A percentile compares a stretch with the other conserved stretches of the same genome.
Conservation (phyloP, 2,113 vertebrate genomes). For the Arvicanthis niloticus region DNA sequence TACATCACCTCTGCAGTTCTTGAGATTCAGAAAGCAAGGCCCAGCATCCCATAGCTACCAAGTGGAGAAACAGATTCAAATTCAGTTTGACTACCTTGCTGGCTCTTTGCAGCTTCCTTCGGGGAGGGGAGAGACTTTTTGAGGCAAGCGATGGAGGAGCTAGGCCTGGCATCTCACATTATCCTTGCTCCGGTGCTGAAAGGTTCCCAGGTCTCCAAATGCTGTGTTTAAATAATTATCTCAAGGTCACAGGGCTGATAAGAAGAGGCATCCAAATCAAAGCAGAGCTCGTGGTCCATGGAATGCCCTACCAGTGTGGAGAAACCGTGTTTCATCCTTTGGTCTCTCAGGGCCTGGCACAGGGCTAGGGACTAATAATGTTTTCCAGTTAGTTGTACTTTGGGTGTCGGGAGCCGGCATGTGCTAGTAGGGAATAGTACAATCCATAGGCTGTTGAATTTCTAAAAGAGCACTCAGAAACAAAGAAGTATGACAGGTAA, state of each 20-base stretch:
- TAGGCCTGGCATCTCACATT: not conserved
- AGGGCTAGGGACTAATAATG: not conserved
- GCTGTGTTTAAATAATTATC: conserved; percentile 17
- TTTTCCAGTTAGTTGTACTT: not conserved
- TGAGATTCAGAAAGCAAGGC: not conserved
- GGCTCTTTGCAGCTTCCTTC: not conserved
- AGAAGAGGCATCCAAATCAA: conserved; percentile 1
- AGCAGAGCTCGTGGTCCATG: not conserved
- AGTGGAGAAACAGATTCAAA: not conserved
- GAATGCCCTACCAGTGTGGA: not conserved
- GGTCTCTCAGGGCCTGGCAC: not conserved
- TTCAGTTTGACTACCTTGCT: not conserved
- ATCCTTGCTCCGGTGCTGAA: not conserved
- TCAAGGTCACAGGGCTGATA: not conserved
- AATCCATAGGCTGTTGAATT: not conserved
- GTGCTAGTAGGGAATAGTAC: not conserved
- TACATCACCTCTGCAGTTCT: not conserved
- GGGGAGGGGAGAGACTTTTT: not conserved
- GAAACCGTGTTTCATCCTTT: not conserved
- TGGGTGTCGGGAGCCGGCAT: not conserved
- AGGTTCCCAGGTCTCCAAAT: not conserved
- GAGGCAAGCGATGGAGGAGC: not conserved
- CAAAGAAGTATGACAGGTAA: not conserved
- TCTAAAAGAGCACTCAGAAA: not conserved
- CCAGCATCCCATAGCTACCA: not conserved